Conservation (phyloP, 1,140 invertebrate species). For the Solen grandis region DNA sequence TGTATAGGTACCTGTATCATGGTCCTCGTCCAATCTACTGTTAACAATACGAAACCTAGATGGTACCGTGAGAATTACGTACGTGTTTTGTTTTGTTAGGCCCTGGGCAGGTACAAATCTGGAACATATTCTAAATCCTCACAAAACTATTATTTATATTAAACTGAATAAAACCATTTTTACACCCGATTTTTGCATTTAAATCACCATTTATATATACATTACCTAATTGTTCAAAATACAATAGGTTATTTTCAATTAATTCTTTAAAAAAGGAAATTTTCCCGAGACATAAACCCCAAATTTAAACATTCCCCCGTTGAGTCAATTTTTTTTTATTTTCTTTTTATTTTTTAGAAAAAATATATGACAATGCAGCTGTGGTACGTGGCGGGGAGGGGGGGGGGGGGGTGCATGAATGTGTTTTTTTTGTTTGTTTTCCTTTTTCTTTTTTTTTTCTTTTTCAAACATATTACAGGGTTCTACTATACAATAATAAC, state of each 20-base stretch:
- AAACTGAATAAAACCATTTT: background rate
- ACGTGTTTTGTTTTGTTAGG: background rate
- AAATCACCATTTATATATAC: background rate
- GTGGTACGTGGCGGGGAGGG: too few relatives aligned
- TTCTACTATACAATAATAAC: too few relatives aligned
- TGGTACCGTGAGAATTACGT: background rate
- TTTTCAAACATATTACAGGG: too few relatives aligned
- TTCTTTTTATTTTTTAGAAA: too few relatives aligned
- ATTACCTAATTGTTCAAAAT: background rate
- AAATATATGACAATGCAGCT: too few relatives aligned
- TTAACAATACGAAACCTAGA: background rate
- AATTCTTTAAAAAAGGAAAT: conserved; percentile 10
- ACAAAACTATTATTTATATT: background rate
- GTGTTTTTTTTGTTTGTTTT: too few relatives aligned
- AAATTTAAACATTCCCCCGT: too few relatives aligned
- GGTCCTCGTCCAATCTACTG: background rate
- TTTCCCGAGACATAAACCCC: conserved; percentile 6
- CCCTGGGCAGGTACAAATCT: background rate
- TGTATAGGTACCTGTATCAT: too few relatives aligned
- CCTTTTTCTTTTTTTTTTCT: too few relatives aligned
- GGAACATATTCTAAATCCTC: background rate
- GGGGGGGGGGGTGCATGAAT: too few relatives aligned
- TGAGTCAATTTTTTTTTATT: too few relatives aligned
- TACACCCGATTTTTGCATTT: background rate
- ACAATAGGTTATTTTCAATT: background rate